Evolutionary conservation across 2,888 invertebrate species (phyloP).

Genomic region (Heteromyza rotundicornis): DNA sequence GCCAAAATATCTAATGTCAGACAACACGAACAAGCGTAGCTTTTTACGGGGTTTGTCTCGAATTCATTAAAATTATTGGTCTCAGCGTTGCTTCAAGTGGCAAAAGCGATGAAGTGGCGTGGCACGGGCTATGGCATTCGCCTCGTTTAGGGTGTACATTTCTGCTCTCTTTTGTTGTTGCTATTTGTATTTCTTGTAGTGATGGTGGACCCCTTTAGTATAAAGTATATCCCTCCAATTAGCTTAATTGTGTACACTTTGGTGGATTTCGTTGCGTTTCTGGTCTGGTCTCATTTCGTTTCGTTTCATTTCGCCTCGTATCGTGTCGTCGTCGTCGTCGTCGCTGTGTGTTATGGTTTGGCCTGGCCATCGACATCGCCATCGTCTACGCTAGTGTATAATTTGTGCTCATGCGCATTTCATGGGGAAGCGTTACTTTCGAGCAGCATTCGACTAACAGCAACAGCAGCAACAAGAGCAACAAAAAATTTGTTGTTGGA

Average conservation of each 20-base stretch:
- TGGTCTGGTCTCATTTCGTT: too few species aligned
- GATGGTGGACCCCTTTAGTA: neutral
- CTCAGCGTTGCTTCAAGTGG: neutral
- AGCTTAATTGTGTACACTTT: slow-evolving; percentile 48
- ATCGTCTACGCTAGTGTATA: neutral
- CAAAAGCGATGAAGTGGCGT: too few species aligned
- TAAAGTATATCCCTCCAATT: slow-evolving; percentile 41
- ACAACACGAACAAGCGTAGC: too few species aligned
- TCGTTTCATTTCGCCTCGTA: too few species aligned
- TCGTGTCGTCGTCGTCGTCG: neutral
- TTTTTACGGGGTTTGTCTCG: too few species aligned
- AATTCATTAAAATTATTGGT: slow-evolving; percentile 14
- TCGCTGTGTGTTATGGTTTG: neutral
- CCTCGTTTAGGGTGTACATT: neutral
- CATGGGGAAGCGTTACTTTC: neutral
- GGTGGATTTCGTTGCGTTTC: slow-evolving; percentile 4
- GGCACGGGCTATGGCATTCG: neutral
- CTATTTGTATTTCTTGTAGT: neutral
- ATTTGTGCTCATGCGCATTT: slow-evolving; percentile 36
- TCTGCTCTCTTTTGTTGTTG: neutral
- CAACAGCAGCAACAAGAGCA: slow-evolving; percentile 34
- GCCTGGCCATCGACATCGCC: too few species aligned
- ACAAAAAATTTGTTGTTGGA: too few species aligned
- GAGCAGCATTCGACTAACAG: slow-evolving; percentile 5
- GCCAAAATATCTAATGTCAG: too few species aligned